Conservation (phyloP, 2,113 vertebrate genomes). For the Ptychochromis oligacanthus region DNA sequence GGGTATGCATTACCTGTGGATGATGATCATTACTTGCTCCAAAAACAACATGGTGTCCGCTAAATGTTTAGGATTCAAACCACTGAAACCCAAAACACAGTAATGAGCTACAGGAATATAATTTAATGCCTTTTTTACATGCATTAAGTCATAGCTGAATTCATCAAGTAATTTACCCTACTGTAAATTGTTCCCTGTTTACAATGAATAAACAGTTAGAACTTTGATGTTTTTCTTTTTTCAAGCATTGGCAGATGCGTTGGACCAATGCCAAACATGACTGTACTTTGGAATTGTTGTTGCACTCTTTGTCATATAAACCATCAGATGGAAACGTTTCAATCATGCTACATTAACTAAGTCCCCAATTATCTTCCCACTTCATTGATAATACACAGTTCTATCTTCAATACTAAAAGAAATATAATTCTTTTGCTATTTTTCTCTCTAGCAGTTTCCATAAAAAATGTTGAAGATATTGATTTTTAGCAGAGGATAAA, state of each 20-base stretch:
- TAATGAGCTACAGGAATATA: no score
- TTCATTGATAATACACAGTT: neutral
- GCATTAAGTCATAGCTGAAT: no score
- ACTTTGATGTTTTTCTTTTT: neutral
- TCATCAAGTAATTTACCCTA: no score
- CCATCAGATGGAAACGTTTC: neutral
- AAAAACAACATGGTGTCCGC: no score
- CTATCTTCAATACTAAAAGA: neutral
- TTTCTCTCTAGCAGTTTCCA: neutral
- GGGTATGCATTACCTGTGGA: no score
- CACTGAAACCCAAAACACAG: no score
- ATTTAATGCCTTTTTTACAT: no score
- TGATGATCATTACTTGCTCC: no score
- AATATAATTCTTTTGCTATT: neutral
- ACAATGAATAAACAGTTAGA: neutral
- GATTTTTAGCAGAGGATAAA: neutral
- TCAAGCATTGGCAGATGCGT: neutral
- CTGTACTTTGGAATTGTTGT: neutral
- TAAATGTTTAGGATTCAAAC: no score
- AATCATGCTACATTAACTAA: neutral
- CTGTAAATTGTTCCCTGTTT: neutral
- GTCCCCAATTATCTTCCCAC: neutral
- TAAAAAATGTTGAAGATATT: neutral
- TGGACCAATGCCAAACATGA: neutral
- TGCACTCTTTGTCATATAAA: neutral